Evolutionary conservation across 2,113 vertebrate genomes (phyloP).

Genomic region (Antechinus flavipes): DNA sequence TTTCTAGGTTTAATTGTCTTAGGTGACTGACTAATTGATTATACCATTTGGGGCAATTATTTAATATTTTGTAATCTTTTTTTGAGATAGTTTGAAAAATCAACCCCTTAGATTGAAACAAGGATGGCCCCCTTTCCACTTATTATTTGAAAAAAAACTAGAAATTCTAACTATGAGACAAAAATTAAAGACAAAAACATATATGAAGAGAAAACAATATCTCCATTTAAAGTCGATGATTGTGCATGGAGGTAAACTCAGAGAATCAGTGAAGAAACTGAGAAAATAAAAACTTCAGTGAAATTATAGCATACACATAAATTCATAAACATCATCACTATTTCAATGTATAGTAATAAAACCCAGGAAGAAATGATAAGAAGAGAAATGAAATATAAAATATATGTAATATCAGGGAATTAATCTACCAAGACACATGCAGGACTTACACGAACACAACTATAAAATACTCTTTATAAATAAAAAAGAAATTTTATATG

Average conservation of each 20-base stretch:
- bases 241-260: background rate
- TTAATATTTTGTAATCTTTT: background rate
- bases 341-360: background rate
- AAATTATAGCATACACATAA: background rate
- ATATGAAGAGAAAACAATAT: background rate
- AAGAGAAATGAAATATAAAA: background rate
- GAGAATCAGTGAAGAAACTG: background rate
- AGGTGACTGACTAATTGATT: background rate
- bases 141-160: background rate
- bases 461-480: background rate
- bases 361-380: background rate
- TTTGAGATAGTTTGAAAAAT: background rate
- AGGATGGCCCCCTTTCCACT: background rate
- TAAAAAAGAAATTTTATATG: background rate
- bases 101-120: background rate
- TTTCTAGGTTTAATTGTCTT: background rate
- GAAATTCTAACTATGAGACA: background rate
- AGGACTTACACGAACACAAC: background rate
- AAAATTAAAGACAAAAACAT: background rate
- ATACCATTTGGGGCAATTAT: background rate
- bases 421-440: background rate
- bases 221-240: background rate
- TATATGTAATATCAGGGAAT: background rate
- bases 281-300: background rate
- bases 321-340: background rate